Evolutionary conservation across 1,140 invertebrate species (phyloP), one percentile per base, ranked within the genome.

Genomic region (Macrobrachium rosenbergii): DNA sequence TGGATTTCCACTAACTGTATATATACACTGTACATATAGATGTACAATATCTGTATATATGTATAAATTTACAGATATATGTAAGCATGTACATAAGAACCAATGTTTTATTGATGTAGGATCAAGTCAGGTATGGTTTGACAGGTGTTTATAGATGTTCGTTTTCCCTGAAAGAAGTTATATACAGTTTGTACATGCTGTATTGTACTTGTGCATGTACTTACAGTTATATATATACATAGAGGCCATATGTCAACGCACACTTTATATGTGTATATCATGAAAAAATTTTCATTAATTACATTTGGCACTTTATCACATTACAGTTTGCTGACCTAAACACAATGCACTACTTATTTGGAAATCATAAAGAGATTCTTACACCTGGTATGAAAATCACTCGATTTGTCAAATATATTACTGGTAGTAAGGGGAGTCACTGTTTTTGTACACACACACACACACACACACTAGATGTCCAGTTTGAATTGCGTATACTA

Each of bases 11-110:
- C 16, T 23, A 28, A 3, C 14, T 28, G 37, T 28, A 59, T 78
- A 78, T 59, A 78, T 78, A 78, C 58, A 78, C 52, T 59, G 58
- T 78, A 81, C 58, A 78, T 77, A 77, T 78, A 78, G 7, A 78
- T 78, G 52, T 78, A 78, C 52, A 21, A 58, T 78, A 59, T 78
- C 17, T 78, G 16, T 78, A 78, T 81, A 64, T 64, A 37, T 67
- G 43, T 52, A 78, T 60, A 59, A 10, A 78, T 60, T 14, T 60
- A 78, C 7, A 52, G 16, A 77, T 58, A 52, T 58, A 60, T 58
- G n/a, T 21, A 52, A 58, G 43, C 5, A 78, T 58, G 52, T 12
- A 5, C 19, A 59, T 23, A 60, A 21, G 23, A 12, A 79, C 60
- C 10, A 11, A 59, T 78, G 60, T 79, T 14, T 60, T 14, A 37